These are phyloP conservation scores for Ichneumon xanthorius DNA, from an alignment of 2,888 invertebrate genomes.

Conservation along the genomic window DNA sequence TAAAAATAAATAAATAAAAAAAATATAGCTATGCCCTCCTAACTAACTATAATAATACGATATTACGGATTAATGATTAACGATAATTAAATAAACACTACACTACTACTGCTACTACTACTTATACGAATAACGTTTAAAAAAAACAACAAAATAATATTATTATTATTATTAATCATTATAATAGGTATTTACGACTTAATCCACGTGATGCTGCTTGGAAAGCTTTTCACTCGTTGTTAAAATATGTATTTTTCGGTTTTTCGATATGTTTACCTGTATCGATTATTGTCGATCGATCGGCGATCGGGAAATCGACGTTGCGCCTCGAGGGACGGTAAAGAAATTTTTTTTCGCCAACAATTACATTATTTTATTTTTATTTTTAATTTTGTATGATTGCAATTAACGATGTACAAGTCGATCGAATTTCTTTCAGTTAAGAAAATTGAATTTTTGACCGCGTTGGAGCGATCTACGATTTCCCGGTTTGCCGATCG, in stretches of 20 bases:
- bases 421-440: constrained; percentile 13
- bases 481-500: constrained; percentile 43
- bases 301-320: constrained; percentile 43
- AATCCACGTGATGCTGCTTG: constrained; percentile 70
- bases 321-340: background rate
- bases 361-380: background rate
- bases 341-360: background rate
- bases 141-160: constrained; percentile 60
- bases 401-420: background rate
- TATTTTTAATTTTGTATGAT: background rate
- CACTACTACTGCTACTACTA: constrained; percentile 62
- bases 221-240: constrained; percentile 71
- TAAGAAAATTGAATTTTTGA: background rate
- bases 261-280: background rate
- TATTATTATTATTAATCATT: constrained; percentile 65
- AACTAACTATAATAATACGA: constrained; percentile 67
- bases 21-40: constrained; percentile 76
- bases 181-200: constrained; percentile 70
- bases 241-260: constrained; percentile 62
- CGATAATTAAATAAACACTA: constrained; percentile 65
- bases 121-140: constrained; percentile 58
- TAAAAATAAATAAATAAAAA: constrained; percentile 38
- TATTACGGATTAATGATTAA: constrained; percentile 62
- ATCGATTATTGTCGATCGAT: constrained; percentile 33
- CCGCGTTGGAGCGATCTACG: constrained; percentile 11